phyloP scores from a whole-genome alignment of 2,888 invertebrate genomes.

The Pseudanteris insignis region DNA sequence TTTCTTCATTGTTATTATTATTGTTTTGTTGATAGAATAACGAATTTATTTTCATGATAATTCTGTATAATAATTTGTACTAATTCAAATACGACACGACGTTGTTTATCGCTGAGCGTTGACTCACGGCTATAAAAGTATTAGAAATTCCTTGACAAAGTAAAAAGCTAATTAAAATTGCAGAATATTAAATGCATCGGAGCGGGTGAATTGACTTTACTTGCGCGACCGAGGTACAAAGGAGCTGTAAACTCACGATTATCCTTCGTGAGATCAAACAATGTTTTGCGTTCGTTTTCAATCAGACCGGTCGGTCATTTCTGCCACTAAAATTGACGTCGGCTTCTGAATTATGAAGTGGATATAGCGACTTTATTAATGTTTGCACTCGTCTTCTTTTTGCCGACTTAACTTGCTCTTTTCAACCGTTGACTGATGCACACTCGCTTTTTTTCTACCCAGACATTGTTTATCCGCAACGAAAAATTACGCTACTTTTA shows the following conservation, averaged over 20 bases:
- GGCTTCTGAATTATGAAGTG: slow-evolving; percentile 6
- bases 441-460: too few relatives aligned
- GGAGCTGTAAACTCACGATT: slow-evolving; percentile 13
- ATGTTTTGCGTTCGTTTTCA: slow-evolving; percentile 20
- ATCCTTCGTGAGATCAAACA: slow-evolving; percentile 25
- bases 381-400: slow-evolving; percentile 3
- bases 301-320: slow-evolving; percentile 13
- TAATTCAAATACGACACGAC: slow-evolving; percentile 37
- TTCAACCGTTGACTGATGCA: background rate
- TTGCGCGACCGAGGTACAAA: slow-evolving; percentile 2
- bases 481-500: too few relatives aligned
- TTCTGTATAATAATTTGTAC: too few relatives aligned
- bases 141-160: slow-evolving; percentile 11
- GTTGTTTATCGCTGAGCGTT: slow-evolving; percentile 28
- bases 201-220: slow-evolving; percentile 22
- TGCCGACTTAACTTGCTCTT: background rate
- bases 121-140: slow-evolving; percentile 30
- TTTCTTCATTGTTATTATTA: too few relatives aligned
- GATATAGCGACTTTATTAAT: slow-evolving; percentile 17
- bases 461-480: too few relatives aligned
- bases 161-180: slow-evolving; percentile 41
- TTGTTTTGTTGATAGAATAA: too few relatives aligned
- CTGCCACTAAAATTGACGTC: slow-evolving; percentile 16
- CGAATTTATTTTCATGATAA: too few relatives aligned
- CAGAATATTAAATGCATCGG: slow-evolving; percentile 28